These are phyloP conservation scores for Chinchilla lanigera DNA, from an alignment of 2,113 vertebrate genomes.

Conservation along the genomic window DNA sequence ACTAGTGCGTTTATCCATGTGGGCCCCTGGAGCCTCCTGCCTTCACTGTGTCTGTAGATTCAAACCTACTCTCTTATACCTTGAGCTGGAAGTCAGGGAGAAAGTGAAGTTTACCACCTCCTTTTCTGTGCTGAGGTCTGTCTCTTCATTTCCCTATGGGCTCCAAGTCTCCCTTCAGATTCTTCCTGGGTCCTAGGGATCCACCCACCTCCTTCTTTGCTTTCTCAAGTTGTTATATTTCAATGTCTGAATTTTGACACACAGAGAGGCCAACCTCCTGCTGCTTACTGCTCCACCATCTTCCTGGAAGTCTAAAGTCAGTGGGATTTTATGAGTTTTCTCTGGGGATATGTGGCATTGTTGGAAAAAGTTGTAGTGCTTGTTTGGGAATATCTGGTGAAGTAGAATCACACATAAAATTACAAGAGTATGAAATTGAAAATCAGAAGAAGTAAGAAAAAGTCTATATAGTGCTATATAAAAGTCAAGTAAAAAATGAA, in stretches of 20 bases:
- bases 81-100: neutral
- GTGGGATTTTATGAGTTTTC: neutral
- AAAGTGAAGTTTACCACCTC: neutral
- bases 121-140: neutral
- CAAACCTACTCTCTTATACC: neutral
- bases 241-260: neutral
- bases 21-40: neutral
- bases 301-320: neutral
- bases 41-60: neutral
- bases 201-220: neutral
- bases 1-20: neutral
- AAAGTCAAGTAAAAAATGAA: slow-evolving; percentile 1
- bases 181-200: neutral
- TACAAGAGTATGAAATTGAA: neutral
- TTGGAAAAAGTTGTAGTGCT: neutral
- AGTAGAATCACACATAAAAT: neutral
- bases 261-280: neutral
- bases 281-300: neutral
- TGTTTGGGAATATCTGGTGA: neutral
- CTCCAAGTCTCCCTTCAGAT: neutral
- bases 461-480: neutral
- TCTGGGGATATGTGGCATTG: neutral
- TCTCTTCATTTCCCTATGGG: neutral
- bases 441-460: neutral
- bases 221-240: neutral